These are phyloP conservation scores for Halocynthia aurantium DNA, from an alignment of 23 tunicate genomes.

Conservation along the genomic window DNA sequence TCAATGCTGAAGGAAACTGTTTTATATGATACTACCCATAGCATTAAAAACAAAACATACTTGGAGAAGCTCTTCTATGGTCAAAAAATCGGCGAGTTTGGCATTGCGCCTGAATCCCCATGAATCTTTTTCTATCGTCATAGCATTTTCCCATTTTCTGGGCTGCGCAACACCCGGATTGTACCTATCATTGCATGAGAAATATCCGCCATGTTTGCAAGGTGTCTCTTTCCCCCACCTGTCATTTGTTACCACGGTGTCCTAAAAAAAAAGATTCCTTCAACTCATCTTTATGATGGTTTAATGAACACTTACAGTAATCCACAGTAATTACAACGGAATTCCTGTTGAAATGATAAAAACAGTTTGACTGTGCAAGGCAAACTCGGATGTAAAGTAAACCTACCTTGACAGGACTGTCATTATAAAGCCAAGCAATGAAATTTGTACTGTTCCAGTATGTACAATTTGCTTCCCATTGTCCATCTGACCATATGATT, in stretches of 20 bases:
- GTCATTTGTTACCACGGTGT: slow-evolving; percentile 67
- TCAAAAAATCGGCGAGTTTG: slow-evolving; percentile 15
- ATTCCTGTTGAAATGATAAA: no score
- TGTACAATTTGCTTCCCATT: slow-evolving; percentile 36
- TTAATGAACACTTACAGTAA: no score
- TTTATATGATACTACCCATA: no score
- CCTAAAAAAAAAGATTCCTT: slow-evolving; percentile 33
- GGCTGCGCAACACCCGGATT: slow-evolving; percentile 64
- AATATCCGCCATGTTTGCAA: slow-evolving; percentile 76
- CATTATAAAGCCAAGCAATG: slow-evolving; percentile 89
- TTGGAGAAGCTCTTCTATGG: slow-evolving; percentile 57
- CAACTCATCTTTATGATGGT: no score
- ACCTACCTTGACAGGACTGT: slow-evolving; percentile 87
- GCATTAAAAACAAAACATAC: slow-evolving; percentile 1
- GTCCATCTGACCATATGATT: slow-evolving; percentile 90
- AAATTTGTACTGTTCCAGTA: slow-evolving; percentile 75
- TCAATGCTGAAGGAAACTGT: no score
- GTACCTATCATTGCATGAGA: slow-evolving; percentile 57
- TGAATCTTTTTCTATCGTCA: slow-evolving; percentile 53
- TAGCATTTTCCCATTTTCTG: slow-evolving; percentile 65
- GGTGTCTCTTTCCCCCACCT: slow-evolving; percentile 73
- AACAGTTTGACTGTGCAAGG: no score
- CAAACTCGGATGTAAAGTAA: no score
- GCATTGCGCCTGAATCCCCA: slow-evolving; percentile 80
- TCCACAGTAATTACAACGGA: no score